Base-by-base conservation (phyloP, 2,113 vertebrate species). In the Cyrtonyx montezumae region DNA sequence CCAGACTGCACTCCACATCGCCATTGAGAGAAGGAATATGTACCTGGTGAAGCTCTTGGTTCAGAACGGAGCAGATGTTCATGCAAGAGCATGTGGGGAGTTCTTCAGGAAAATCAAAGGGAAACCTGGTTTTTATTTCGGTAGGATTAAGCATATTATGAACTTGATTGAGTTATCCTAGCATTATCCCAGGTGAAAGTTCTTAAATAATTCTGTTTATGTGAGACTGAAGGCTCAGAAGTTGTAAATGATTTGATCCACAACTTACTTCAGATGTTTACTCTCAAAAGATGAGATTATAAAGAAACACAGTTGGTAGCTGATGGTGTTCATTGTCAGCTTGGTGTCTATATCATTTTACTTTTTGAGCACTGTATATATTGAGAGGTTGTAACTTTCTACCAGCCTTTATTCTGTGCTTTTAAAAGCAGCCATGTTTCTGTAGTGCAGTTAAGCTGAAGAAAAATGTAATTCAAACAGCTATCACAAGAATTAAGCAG, bases 1-100 rank as follows among this genome's bases (percentile, higher is more conserved):
- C 61, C 99, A 99, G 97, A 99, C 99, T 5, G 99, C 99, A 5
- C 98, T 99, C 40, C 99, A 99, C 80, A 98, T 99, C 4, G 99
- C 99, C 87, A 99, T 99, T 1, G 99, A 99, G 97, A 98, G 99
- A 93, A 98, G 99, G 68, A 99, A 98, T 90, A 86, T 98, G 85
- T 92, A 85, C 22, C 97, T 98, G 78, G 98, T 99, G 86, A 95
- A 98, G 55, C 98, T 99, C 26, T 96, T 99, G 95, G 97, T 99
- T 95, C 98, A 98, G 84, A 99, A 99, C 0, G 98, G 98, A 82
- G 99, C 99, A 19, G 94, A 99, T 5, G 98, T 99, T 83, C 98
- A 99, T 55, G 98, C 98, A 55, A 98, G 95, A 59, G 99, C 99
- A 94, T 98, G 97, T 9, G 99, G 99, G 26, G 98, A 97, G 65